phyloP scores from a whole-genome alignment of 2,888 invertebrate species.

The Willowsia nigromaculata region DNA sequence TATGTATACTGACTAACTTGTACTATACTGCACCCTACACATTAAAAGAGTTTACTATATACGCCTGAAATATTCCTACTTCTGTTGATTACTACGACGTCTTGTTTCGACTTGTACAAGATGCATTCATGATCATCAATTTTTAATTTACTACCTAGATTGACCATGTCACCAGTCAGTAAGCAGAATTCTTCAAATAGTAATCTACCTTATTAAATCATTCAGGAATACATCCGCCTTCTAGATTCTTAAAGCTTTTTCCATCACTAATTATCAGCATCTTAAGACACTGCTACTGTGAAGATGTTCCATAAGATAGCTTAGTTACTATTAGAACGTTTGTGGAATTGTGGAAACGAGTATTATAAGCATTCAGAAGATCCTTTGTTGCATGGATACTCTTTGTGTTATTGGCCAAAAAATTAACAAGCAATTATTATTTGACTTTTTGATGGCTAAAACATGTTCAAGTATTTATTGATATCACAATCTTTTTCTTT shows the following conservation, averaged over 20 bases:
- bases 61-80: background rate
- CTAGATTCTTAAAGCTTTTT: too few species aligned
- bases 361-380: too few species aligned
- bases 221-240: background rate
- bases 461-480: slow-evolving; percentile 12
- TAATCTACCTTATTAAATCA: background rate
- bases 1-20: too few species aligned
- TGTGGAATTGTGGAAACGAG: too few species aligned
- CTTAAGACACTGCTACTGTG: too few species aligned
- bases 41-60: background rate
- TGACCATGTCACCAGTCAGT: background rate
- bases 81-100: background rate
- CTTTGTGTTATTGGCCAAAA: slow-evolving; percentile 32
- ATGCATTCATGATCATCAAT: background rate
- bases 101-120: background rate
- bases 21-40: too few species aligned
- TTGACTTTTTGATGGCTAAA: slow-evolving; percentile 23
- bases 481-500: background rate
- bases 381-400: too few species aligned
- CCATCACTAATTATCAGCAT: too few species aligned
- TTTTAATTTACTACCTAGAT: background rate
- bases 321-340: too few species aligned
- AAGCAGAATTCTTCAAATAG: background rate
- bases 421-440: background rate
- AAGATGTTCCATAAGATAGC: too few species aligned